Evolutionary conservation across 2,888 invertebrate species (phyloP).

Genomic region (Cheilosia vulpina): DNA sequence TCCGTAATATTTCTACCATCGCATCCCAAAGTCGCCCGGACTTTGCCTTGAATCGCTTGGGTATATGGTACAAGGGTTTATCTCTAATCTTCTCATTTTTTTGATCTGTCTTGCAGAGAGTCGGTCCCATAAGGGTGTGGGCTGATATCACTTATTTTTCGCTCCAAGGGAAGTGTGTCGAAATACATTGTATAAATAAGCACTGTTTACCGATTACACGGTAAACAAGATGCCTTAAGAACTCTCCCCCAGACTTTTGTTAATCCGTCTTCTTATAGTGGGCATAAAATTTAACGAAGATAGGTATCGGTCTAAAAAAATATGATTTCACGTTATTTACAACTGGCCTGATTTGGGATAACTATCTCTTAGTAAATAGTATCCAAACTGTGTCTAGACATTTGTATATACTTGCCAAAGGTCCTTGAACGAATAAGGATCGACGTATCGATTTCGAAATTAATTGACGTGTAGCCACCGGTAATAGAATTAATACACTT

Average conservation of each 20-base stretch:
- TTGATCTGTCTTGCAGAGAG: neutral
- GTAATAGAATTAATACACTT: slow-evolving; percentile 24
- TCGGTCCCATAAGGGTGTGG: neutral
- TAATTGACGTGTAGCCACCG: neutral
- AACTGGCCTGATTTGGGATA: neutral
- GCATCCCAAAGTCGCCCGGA: neutral
- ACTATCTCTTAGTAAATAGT: neutral
- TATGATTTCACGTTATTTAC: slow-evolving; percentile 16
- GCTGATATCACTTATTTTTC: slow-evolving; percentile 32
- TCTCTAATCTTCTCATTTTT: slow-evolving; percentile 3
- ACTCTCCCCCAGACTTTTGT: neutral
- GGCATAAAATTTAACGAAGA: neutral
- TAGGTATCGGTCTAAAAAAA: slow-evolving; percentile 17
- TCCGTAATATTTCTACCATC: neutral
- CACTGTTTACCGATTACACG: slow-evolving; percentile 50
- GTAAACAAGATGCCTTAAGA: slow-evolving; percentile 41
- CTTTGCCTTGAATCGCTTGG: slow-evolving; percentile 35
- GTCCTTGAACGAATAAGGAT: neutral
- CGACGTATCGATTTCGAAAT: neutral
- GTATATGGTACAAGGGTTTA: slow-evolving; percentile 36
- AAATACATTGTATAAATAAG: slow-evolving; percentile 37
- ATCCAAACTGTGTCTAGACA: neutral
- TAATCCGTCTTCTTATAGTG: neutral
- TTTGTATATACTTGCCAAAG: neutral
- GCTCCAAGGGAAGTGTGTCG: slow-evolving; percentile 34